These are phyloP conservation scores for Geophilus truncorum DNA, from an alignment of 2,888 invertebrate genomes.

Conservation along the genomic window DNA sequence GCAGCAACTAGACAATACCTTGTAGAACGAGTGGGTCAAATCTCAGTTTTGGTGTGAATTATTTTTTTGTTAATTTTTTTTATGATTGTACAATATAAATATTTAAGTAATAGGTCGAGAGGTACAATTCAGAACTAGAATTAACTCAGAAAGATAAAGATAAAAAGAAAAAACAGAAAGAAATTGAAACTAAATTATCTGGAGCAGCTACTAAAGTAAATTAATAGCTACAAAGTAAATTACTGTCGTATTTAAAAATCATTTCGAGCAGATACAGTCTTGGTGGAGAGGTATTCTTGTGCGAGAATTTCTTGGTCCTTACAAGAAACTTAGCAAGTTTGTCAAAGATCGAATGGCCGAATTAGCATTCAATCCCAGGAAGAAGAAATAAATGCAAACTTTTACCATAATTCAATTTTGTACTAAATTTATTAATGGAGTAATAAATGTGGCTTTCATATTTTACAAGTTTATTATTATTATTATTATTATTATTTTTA, in stretches of 20 bases:
- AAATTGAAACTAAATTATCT: not conserved
- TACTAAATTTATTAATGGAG: too few relatives aligned
- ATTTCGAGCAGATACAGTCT: constrained; percentile 55
- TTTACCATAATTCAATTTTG: too few relatives aligned
- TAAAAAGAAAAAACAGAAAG: not conserved
- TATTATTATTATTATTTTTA: not conserved
- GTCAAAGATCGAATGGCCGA: not conserved
- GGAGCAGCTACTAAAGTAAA: not conserved
- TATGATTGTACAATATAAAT: too few relatives aligned
- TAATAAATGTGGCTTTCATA: too few relatives aligned
- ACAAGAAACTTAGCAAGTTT: constrained; percentile 54
- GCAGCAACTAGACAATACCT: not conserved
- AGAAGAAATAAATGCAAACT: not conserved
- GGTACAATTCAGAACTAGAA: not conserved
- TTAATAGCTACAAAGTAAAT: too few relatives aligned
- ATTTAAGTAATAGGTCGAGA: not conserved
- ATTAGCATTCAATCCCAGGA: too few relatives aligned
- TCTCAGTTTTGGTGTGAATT: not conserved
- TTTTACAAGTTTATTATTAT: too few relatives aligned
- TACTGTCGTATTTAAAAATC: not conserved
- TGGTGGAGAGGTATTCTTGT: constrained; percentile 78
- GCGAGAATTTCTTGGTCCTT: constrained; percentile 63
- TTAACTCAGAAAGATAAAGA: not conserved
- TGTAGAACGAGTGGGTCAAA: not conserved
- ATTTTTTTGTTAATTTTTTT: too few relatives aligned